phyloP scores from a whole-genome alignment of 1,140 invertebrate species.

The Listronotus oregonensis region DNA sequence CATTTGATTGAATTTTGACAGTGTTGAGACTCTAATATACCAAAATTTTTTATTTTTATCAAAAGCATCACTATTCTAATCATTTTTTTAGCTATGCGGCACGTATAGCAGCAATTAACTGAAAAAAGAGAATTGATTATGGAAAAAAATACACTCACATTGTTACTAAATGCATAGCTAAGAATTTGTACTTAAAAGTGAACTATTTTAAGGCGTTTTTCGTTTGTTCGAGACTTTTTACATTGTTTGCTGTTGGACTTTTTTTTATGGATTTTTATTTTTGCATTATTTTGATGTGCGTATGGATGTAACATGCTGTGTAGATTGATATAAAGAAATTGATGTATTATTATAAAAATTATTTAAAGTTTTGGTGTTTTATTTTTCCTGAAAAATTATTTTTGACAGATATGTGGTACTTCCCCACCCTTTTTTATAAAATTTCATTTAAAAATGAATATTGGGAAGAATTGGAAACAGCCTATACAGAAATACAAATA shows the following conservation, averaged over 20 bases:
- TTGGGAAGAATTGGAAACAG: too few relatives aligned
- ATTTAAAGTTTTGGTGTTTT: too few relatives aligned
- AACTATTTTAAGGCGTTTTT: slow-evolving; percentile 10
- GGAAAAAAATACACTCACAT: neutral
- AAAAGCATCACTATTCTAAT: neutral
- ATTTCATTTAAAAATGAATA: too few relatives aligned
- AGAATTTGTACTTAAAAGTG: slow-evolving; percentile 3
- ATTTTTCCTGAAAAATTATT: too few relatives aligned
- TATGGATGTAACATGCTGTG: slow-evolving; percentile 50
- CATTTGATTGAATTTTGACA: too few relatives aligned
- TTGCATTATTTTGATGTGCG: slow-evolving; percentile 44
- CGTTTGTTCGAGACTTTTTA: neutral
- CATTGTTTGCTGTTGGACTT: neutral
- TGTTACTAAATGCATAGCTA: slow-evolving; percentile 3
- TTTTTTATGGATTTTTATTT: slow-evolving; percentile 12
- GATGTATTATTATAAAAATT: too few relatives aligned
- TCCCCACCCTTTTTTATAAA: too few relatives aligned
- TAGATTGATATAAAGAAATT: slow-evolving; percentile 51
- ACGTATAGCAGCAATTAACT: neutral
- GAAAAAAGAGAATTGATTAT: neutral
- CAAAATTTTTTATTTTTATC: too few relatives aligned
- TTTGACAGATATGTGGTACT: too few relatives aligned
- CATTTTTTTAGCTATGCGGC: slow-evolving; percentile 7
- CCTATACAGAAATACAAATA: too few relatives aligned
- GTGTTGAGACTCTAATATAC: too few relatives aligned